Evolutionary conservation across 2,113 vertebrate species (phyloP), one percentile per base, ranked within the genome.

Genomic region (Tragelaphus imberbis): DNA sequence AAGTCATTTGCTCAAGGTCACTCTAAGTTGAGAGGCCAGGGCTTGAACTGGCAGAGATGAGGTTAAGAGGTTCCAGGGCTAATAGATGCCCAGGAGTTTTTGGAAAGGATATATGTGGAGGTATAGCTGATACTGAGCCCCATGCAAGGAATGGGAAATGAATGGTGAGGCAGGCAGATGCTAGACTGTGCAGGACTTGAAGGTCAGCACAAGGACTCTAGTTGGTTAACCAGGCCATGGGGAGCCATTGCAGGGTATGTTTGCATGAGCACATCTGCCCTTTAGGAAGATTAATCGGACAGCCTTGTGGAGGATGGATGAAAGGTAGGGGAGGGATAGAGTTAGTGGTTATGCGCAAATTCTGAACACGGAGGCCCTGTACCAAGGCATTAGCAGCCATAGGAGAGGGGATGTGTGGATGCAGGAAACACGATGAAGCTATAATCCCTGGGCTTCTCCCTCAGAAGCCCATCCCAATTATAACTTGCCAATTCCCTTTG

Each of bases 161-260:
- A 87, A 53, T 7, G 33, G 56, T 63, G 28, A 77, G 21, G 36
- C 47, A 17, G 68, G 79, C 5, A 13, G 90, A 47, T 79, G 68
- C 95, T 15, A 28, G 51, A 16, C 53, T 36, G n/a, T 17, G n/a
- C 47, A 51, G 84, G 81, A 49, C 36, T 40, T 93, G 94, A 96
- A 93, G 92, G 96, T 90, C 80, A 68, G 89, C n/a, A 53, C 80
- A 84, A 94, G 94, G 94, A 68, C 96, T 94, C 61, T 2, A 58
- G 19, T 21, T 15, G 0, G 25, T 33, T 95, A 33, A 92, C 71
- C 55, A 63, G 95, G 94, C 95, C 58, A 2, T 7, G 87, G 44
- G 86, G 49, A 80, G 71, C 56, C 68, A 30, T 33, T 68, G 53
- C 89, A 88, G 68, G 53, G 40, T 40, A 10, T 79, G 87, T 96